These are phyloP conservation scores for Oriolus oriolus DNA, from an alignment of 2,113 vertebrate species.

Conservation along the genomic window DNA sequence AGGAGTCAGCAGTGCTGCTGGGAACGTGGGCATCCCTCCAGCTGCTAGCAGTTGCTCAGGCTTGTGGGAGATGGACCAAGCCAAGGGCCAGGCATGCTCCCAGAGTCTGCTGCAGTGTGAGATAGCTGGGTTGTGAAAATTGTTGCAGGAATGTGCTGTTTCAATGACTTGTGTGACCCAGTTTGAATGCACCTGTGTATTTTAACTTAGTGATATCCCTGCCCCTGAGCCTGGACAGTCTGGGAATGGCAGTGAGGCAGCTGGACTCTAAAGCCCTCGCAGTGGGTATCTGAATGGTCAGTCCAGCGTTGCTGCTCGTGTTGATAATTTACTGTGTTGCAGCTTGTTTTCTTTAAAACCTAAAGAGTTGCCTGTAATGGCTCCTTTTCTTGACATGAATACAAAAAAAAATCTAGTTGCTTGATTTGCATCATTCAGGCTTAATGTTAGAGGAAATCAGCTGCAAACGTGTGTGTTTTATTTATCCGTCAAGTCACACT, in stretches of 20 bases:
- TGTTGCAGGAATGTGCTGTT: background rate
- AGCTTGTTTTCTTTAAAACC: background rate
- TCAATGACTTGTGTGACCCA: background rate
- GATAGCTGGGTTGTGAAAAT: background rate
- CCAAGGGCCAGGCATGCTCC: background rate
- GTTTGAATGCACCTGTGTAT: background rate
- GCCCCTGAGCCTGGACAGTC: background rate
- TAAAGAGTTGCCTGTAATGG: background rate
- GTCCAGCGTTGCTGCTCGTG: background rate
- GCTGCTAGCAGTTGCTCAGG: background rate
- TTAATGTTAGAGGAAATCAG: background rate
- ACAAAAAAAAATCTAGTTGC: background rate
- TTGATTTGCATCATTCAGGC: background rate
- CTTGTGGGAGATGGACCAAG: background rate
- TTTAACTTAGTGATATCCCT: background rate
- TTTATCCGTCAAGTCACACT: background rate
- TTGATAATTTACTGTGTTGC: background rate
- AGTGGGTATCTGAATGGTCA: background rate
- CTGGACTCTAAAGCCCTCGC: background rate
- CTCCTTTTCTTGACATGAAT: background rate
- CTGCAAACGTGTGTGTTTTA: background rate
- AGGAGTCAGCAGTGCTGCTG: slow-evolving; percentile 32
- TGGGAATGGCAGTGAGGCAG: background rate
- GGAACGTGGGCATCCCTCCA: background rate
- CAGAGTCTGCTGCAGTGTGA: background rate